Percentiles rank a stretch among this genome's conserved stretches.
Evolutionary conservation across 2,113 vertebrate genomes (phyloP).

Genomic region (Pachypanchax playfairii): DNA sequence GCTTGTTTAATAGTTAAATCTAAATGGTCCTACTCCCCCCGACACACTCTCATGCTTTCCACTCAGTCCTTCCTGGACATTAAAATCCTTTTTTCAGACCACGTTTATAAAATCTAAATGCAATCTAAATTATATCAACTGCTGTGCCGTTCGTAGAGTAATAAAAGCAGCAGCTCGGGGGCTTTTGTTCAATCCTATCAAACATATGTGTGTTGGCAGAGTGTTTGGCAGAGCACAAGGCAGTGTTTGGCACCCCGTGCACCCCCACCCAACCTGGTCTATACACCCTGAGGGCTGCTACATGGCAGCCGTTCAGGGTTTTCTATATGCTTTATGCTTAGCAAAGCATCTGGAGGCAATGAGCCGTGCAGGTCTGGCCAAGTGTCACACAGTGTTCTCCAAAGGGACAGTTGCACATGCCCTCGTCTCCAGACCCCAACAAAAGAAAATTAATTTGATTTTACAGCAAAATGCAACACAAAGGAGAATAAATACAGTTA

Average conservation of each 20-base stretch:
- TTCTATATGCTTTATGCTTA: conserved; percentile 74
- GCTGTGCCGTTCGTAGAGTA: conserved; percentile 60
- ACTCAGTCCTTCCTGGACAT: conserved; percentile 9
- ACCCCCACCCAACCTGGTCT: conserved; percentile 19
- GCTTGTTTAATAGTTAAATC: conserved; percentile 24
- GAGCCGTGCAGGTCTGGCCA: conserved; percentile 66
- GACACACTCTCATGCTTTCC: neutral
- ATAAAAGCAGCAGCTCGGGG: conserved; percentile 71
- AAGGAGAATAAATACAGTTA: neutral
- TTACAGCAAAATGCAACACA: conserved; percentile 6
- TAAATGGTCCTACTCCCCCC: conserved; percentile 9
- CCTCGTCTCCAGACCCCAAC: conserved; percentile 39
- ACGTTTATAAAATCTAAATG: conserved; percentile 45
- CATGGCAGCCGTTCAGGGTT: conserved; percentile 67
- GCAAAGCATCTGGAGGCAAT: conserved; percentile 79
- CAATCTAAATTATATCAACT: conserved; percentile 63
- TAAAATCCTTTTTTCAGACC: conserved; percentile 49
- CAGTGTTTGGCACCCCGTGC: conserved; percentile 58
- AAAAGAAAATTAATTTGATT: conserved; percentile 39
- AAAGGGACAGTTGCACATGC: conserved; percentile 61
- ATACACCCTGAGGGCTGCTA: conserved; percentile 63
- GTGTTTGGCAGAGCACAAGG: conserved; percentile 60
- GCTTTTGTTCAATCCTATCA: conserved; percentile 63
- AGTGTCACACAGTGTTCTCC: conserved; percentile 58
- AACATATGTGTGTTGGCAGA: conserved; percentile 69